Conservation (phyloP, 1,140 invertebrate species). For the Dufourea novaeangliae region DNA sequence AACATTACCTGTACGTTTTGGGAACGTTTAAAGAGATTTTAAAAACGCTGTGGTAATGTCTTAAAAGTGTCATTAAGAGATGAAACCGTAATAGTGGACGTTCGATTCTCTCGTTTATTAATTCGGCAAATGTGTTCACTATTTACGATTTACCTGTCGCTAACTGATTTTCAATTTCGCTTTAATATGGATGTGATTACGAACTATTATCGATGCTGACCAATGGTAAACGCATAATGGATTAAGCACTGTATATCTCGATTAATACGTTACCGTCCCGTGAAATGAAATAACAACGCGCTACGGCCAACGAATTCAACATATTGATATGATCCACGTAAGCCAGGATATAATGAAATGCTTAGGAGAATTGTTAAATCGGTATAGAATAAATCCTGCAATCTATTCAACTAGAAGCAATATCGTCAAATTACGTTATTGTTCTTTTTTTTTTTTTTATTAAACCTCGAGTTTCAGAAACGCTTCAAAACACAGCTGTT, state of each 20-base stretch:
- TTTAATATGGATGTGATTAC: not conserved
- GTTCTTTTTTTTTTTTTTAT: too few relatives aligned
- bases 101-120: not conserved
- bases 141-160: not conserved
- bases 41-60: too few relatives aligned
- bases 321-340: not conserved
- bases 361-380: not conserved
- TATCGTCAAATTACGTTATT: too few relatives aligned
- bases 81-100: too few relatives aligned
- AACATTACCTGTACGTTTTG: too few relatives aligned
- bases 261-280: not conserved
- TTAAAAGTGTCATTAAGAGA: too few relatives aligned
- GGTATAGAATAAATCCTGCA: not conserved
- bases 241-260: not conserved
- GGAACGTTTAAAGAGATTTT: too few relatives aligned
- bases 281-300: not conserved
- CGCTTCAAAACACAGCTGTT: too few relatives aligned
- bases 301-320: not conserved
- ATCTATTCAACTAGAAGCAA: not conserved
- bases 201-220: not conserved
- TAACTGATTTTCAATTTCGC: slow-evolving; percentile 4
- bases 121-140: not conserved
- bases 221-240: not conserved
- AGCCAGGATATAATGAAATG: not conserved
- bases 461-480: too few relatives aligned